Percentiles rank a stretch among this genome's conserved stretches.
Conservation (phyloP, 2,797 vertebrate species). For the Danionella dracula region DNA sequence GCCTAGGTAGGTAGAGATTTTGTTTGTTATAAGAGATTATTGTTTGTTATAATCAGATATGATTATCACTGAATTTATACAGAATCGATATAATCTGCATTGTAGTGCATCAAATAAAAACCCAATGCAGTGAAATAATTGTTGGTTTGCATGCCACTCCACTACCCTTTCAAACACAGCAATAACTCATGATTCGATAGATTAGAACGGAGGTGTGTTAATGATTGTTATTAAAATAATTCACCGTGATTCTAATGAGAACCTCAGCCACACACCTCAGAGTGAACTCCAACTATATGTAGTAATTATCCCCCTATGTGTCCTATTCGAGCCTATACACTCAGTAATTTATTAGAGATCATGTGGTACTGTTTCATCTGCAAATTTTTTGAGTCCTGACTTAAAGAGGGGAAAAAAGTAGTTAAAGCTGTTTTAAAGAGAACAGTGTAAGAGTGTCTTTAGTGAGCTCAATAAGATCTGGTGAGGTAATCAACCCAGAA, state of each 20-base stretch:
- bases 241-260: neutral
- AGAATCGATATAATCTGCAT: no score
- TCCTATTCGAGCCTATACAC: neutral
- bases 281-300: conserved; percentile 1
- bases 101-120: no score
- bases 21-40: no score
- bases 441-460: neutral
- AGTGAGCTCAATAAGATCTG: conserved; percentile 21
- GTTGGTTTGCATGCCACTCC: no score
- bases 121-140: no score
- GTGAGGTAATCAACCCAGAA: conserved; percentile 22
- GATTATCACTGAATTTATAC: no score
- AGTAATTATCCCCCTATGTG: conserved; percentile 11
- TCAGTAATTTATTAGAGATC: neutral
- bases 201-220: no score
- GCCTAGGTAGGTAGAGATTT: no score
- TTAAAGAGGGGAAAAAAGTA: neutral
- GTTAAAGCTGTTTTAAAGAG: neutral
- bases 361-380: neutral
- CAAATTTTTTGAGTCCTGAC: neutral
- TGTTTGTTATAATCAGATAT: no score
- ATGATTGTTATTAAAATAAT: conserved; percentile 19
- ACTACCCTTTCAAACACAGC: no score
- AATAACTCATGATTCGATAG: no score
- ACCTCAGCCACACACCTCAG: conserved; percentile 11